Base-by-base conservation (phyloP, 2,113 vertebrate species). In the Pelecanoides urinatrix region DNA sequence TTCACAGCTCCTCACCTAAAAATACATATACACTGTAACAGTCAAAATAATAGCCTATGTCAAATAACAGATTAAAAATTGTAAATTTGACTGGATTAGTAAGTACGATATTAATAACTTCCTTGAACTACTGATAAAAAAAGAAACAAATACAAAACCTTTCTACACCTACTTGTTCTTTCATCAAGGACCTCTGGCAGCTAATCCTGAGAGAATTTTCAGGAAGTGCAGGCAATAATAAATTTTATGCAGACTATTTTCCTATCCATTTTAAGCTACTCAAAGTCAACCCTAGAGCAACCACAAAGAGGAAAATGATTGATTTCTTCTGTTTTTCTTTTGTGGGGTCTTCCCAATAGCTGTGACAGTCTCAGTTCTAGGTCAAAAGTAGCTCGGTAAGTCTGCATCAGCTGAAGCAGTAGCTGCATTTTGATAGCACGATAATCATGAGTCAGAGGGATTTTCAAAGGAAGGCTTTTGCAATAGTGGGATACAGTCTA, bases 301-400 rank as follows among this genome's bases (percentile, higher is more conserved):
- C 1, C 38, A 61, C 16, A 81, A 72, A 84, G 45, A 87, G 20
- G 13, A 59, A 92, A 50, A 74, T 74, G 0, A 71, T 58, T 78
- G 32, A 63, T 94, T 72, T 89, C 6, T 86, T 92, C 49, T 85
- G 6, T 42, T 74, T 78, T 84, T 42, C 40, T 53, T 90, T 67
- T 83, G 34, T 76, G 34, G 30, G n/a, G 14, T 72, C 52, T 93
- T 90, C 9, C 11, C 56, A 42, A 56, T 21, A 62, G 19, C n/a
- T 67, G 29, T 90, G 82, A 55, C 42, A 55, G 12, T 81, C 67
- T 91, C 1, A 0, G 34, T 92, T 90, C 45, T 90, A 79, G 91
- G 92, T 83, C 85, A 95, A 88, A 97, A 88, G 58, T 29, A 72
- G 21, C 74, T 95, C 62, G 59, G 44, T 56, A 78, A 82, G 38